phyloP scores from a whole-genome alignment of 2,888 invertebrate genomes.

The Spisula subtruncata region DNA sequence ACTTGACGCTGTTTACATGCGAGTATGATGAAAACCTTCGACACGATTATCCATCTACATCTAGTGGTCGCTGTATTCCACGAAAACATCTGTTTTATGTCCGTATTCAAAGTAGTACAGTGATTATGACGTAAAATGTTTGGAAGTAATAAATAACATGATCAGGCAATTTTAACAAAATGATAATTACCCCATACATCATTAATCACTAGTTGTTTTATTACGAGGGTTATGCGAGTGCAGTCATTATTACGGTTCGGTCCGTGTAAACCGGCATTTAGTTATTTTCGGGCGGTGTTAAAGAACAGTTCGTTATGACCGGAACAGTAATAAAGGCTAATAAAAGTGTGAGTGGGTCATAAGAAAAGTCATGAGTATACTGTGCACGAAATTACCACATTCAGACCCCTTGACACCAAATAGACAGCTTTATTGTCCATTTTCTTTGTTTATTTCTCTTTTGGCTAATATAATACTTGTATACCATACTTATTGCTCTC shows the following conservation, averaged over 20 bases:
- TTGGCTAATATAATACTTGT: not conserved
- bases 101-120: not conserved
- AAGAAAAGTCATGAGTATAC: slow-evolving; percentile 23
- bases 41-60: not conserved
- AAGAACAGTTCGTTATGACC: slow-evolving; percentile 39
- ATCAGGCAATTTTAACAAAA: slow-evolving; percentile 16
- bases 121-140: slow-evolving; percentile 30
- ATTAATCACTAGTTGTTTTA: slow-evolving; percentile 26
- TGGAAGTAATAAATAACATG: slow-evolving; percentile 31
- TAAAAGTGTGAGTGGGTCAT: slow-evolving; percentile 6
- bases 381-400: slow-evolving; percentile 24
- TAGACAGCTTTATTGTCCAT: slow-evolving; percentile 21
- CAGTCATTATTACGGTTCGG: slow-evolving; percentile 35
- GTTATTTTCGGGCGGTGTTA: slow-evolving; percentile 29
- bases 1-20: not conserved
- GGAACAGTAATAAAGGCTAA: slow-evolving; percentile 26
- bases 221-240: not conserved
- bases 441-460: not conserved
- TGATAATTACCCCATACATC: not conserved
- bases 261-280: slow-evolving; percentile 33
- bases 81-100: not conserved
- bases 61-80: not conserved
- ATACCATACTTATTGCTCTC: too few species aligned
- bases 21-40: not conserved
- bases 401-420: slow-evolving; percentile 39